phyloP scores from a whole-genome alignment of 1,140 invertebrate species.

The Ruditapes philippinarum region DNA sequence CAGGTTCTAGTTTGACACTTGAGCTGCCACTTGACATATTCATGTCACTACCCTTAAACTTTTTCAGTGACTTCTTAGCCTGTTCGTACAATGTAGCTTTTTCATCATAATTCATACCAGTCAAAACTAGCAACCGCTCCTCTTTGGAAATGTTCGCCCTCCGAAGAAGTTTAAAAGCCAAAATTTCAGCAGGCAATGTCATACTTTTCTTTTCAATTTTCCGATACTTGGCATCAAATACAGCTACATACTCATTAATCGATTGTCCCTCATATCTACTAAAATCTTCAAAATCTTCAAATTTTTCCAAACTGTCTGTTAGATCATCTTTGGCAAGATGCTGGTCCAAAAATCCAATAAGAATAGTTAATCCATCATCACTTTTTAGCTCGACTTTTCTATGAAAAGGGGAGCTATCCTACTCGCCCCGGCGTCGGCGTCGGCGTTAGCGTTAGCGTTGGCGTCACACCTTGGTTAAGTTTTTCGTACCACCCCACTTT shows the following conservation, averaged over 20 bases:
- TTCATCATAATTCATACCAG: conserved; percentile 71
- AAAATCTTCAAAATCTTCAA: conserved; percentile 68
- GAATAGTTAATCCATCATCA: conserved; percentile 46
- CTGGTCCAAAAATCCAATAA: conserved; percentile 65
- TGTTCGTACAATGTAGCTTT: conserved; percentile 68
- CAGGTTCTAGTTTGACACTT: conserved; percentile 63
- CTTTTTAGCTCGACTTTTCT: too few species aligned
- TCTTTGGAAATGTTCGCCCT: conserved; percentile 72
- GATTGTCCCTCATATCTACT: conserved; percentile 3
- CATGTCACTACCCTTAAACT: conserved; percentile 37
- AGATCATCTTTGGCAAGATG: conserved; percentile 69
- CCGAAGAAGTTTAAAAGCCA: conserved; percentile 72
- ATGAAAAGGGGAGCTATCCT: too few species aligned
- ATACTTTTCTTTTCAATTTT: conserved; percentile 71
- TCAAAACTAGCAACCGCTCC: conserved; percentile 71
- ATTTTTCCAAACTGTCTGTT: conserved; percentile 57
- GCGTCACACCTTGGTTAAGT: too few species aligned
- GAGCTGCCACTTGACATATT: background rate
- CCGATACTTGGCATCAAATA: conserved; percentile 58
- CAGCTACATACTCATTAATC: conserved; percentile 18
- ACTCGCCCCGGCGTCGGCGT: too few species aligned
- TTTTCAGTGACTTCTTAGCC: conserved; percentile 66
- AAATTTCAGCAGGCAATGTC: conserved; percentile 64
- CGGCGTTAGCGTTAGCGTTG: too few species aligned
- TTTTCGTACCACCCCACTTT: too few species aligned